These are phyloP conservation scores for Bettongia penicillata DNA, from an alignment of 2,113 vertebrate genomes.

Conservation along the genomic window DNA sequence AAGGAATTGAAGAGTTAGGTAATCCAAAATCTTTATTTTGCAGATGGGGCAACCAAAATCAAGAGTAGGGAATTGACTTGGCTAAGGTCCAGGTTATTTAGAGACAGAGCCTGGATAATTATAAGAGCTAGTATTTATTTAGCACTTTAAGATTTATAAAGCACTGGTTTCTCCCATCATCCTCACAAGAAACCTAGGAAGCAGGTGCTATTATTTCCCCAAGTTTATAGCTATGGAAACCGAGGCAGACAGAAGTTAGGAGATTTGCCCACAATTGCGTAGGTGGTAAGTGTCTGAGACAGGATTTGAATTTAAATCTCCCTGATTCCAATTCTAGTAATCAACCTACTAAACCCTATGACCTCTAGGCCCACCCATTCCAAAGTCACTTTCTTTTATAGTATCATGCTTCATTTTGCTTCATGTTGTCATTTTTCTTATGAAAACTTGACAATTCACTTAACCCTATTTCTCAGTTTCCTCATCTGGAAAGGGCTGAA, in stretches of 20 bases:
- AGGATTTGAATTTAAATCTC: not conserved
- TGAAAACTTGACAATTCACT: not conserved
- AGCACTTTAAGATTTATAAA: not conserved
- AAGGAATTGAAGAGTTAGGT: not conserved
- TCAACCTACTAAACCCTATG: not conserved
- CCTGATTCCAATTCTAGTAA: not conserved
- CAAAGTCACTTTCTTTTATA: not conserved
- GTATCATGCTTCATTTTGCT: not conserved
- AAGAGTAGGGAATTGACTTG: not conserved
- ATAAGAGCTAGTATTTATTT: not conserved
- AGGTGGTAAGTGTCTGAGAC: not conserved
- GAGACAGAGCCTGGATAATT: not conserved
- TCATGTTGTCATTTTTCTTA: constrained; percentile 7
- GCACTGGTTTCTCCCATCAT: not conserved
- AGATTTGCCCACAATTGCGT: not conserved
- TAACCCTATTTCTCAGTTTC: not conserved
- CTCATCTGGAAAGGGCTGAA: not conserved
- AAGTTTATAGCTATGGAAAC: not conserved
- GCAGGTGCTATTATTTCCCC: not conserved
- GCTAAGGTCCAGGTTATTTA: not conserved
- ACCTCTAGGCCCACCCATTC: not conserved
- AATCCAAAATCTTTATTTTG: not conserved
- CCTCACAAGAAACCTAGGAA: not conserved
- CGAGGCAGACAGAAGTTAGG: not conserved
- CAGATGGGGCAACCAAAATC: not conserved